Base-by-base conservation (phyloP, 1,140 invertebrate species). In the Drosophila triauraria region DNA sequence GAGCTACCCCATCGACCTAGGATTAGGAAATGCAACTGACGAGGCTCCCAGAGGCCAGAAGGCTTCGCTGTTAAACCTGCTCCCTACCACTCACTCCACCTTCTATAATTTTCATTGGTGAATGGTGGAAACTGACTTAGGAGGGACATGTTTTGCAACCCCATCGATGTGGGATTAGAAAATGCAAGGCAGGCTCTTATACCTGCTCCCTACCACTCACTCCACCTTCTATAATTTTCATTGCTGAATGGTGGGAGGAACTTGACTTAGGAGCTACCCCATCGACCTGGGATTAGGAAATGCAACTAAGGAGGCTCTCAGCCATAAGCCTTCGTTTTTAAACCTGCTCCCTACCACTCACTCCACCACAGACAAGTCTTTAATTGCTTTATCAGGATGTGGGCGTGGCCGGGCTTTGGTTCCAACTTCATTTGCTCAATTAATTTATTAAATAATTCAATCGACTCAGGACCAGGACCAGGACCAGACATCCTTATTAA, bases 381-480 rank as follows among this genome's bases (percentile, higher is more conserved):
- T 72, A 71, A 72, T 72, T 72, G 54, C 51, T 71, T 59, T 70
- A 59, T 27, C 67, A 32, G 72, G 40, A 76, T 42, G 76, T 74
- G 44, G 75, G 69, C 77, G 77, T 75, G 58, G 40, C 64, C 47
- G 43, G 54, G 13, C 15, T 15, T 15, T 42, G 48, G 30, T 38
- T 35, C 44, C 15, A 68, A 80, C 74, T 81, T 81, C 43, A 69
- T 87, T 87, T 80, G 72, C 68, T 53, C 77, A 78, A 87, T 87
- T 87, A 87, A 84, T 88, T 87, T 88, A 77, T 83, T 78, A 86
- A 86, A 85, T 86, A 87, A 87, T 88, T 87, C 63, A 87, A 87
- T 87, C 72, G 58, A 35, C 57, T 61, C 27, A 48, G 43, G 20
- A 20, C 30, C 12, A 12, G 25, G 20, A n/a, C 53, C 47, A 17